Evolutionary conservation across 2,888 invertebrate species (phyloP), one percentile per base, ranked within the genome.

Genomic region (Lysandra coridon): DNA sequence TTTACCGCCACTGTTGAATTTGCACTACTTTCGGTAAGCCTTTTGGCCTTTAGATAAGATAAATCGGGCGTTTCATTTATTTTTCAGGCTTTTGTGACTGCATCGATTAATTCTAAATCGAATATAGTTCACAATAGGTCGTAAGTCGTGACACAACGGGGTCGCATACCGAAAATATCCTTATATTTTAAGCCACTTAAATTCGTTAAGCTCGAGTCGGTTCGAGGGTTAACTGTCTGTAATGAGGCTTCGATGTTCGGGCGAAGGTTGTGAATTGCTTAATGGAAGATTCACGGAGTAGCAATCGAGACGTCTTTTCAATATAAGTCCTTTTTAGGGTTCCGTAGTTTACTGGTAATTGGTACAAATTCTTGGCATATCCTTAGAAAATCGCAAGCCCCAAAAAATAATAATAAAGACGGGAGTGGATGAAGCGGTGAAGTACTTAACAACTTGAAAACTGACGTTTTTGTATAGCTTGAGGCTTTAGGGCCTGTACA

Each of bases 11-110:
- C 23, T 23, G 23, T 76, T 76, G 6, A 53, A 53, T 53, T 49
- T 33, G 53, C 75, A 53, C 53, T 33, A 76, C 40, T 49, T 49
- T 23, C 23, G 23, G 30, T 76, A 57, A 76, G 30, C 76, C 76
- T 76, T 76, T 76, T 53, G 57, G 76, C 57, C 76, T 53, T 14
- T 23, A 14, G 76, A 76, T 76, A 76, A 76, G 76, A 76, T 76
- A 76, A 76, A 76, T 53, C 23, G 44, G 30, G 14, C 53, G 53
- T 57, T 14, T 33, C 76, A 76, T 53, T 76, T 57, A 76, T 76
- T 76, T 30, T 53, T 76, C 53, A 53, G 23, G 75, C 23, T 49
- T 49, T 75, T 75, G 49, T 44, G 10, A 49, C 49, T 62, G 30
- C 23, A 75, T 75, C 23, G 44, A 75, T 75, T 49, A 49, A 7